Evolutionary conservation across 2,888 invertebrate species (phyloP).

Genomic region (Hipparchia semele): DNA sequence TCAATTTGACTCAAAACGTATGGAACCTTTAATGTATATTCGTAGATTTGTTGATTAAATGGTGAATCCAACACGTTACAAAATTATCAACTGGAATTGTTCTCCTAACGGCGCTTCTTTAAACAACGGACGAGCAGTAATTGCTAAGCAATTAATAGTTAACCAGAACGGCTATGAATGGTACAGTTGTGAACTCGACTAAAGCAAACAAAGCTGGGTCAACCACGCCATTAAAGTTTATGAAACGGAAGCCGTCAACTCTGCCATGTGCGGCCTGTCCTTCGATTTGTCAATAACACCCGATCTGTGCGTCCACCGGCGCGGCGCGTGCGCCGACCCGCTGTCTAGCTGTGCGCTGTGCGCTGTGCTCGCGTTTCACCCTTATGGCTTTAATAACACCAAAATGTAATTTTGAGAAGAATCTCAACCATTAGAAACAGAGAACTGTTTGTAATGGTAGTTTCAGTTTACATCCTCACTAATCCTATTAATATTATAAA

Average conservation of each 20-base stretch:
- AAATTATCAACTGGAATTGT: slow-evolving; percentile 20
- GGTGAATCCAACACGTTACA: not conserved
- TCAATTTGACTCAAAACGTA: too few relatives aligned
- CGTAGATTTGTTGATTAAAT: not conserved
- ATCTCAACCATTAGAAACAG: too few relatives aligned
- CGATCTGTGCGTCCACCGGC: slow-evolving; percentile 37
- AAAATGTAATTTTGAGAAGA: slow-evolving; percentile 41
- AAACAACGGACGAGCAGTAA: slow-evolving; percentile 47
- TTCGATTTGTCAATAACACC: slow-evolving; percentile 73
- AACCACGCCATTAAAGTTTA: slow-evolving; percentile 80
- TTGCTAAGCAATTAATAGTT: slow-evolving; percentile 68
- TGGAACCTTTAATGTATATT: not conserved
- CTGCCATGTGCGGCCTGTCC: slow-evolving; percentile 69
- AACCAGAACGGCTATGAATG: slow-evolving; percentile 69
- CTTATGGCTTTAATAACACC: slow-evolving; percentile 42
- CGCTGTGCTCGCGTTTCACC: slow-evolving; percentile 23
- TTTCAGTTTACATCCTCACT: not conserved
- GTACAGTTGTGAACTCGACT: slow-evolving; percentile 70
- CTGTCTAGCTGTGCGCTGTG: slow-evolving; percentile 39
- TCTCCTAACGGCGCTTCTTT: slow-evolving; percentile 32
- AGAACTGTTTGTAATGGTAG: too few relatives aligned
- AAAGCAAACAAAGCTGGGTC: slow-evolving; percentile 81
- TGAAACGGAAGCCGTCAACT: slow-evolving; percentile 79
- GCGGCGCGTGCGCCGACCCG: slow-evolving; percentile 61
- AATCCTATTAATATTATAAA: too few relatives aligned